These are phyloP conservation scores for Cyprichromis sp. DNA, from an alignment of 2,113 vertebrate genomes.

Conservation along the genomic window DNA sequence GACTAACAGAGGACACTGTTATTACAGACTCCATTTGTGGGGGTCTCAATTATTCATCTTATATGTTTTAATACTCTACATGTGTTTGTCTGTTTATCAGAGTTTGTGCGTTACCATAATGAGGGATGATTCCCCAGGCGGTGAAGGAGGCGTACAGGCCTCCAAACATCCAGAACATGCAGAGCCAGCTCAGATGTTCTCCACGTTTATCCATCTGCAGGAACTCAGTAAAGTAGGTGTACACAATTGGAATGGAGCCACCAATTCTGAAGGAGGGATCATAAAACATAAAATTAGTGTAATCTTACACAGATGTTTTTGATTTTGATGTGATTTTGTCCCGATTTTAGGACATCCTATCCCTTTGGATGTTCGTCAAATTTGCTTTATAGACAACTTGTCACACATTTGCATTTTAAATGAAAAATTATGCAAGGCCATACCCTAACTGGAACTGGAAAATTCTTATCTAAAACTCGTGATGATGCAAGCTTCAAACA, in stretches of 20 bases:
- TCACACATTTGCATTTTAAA: not conserved
- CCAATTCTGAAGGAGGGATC: slow-evolving; percentile 76
- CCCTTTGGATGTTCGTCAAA: not conserved
- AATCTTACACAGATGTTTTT: not conserved
- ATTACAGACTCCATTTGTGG: not conserved
- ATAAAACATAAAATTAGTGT: not conserved
- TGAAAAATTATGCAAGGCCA: not conserved
- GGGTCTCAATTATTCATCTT: not conserved
- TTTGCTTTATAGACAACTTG: not conserved
- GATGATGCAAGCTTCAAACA: not conserved
- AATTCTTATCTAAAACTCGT: not conserved
- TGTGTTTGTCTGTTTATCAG: not conserved
- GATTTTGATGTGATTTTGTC: not conserved
- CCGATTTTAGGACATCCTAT: fast-evolving
- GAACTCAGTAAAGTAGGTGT: slow-evolving; percentile 97
- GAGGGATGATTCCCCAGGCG: slow-evolving; percentile 97
- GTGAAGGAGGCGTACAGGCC: slow-evolving; percentile 91
- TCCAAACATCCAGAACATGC: slow-evolving; percentile 84
- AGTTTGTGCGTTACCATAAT: slow-evolving; percentile 80
- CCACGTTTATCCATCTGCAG: slow-evolving; percentile 94
- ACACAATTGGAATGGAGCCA: slow-evolving; percentile 91
- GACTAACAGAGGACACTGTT: fast-evolving
- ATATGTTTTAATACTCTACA: not conserved
- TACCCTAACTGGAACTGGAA: fast-evolving
- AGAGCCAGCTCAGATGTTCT: slow-evolving; percentile 97